Evolutionary conservation across 2,888 invertebrate genomes (phyloP).

Genomic region (Volucella inflata): DNA sequence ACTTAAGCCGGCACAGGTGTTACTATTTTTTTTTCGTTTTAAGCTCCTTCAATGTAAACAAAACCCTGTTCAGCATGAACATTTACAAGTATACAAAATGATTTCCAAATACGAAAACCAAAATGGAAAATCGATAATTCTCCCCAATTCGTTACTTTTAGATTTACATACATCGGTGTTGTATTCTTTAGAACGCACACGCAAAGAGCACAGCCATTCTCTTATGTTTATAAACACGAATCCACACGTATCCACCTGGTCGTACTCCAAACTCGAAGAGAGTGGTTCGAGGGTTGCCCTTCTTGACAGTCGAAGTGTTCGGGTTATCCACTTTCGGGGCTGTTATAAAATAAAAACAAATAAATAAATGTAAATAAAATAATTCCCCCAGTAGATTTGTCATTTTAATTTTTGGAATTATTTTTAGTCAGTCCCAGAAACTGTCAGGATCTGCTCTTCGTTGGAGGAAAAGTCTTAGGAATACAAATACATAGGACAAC

Average conservation of each 20-base stretch:
- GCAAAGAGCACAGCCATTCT: constrained; percentile 71
- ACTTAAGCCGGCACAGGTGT: constrained; percentile 1
- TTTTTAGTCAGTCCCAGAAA: constrained; percentile 39
- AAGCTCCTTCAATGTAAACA: constrained; percentile 50
- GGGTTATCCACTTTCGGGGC: constrained; percentile 58
- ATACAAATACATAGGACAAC: constrained; percentile 53
- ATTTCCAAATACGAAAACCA: constrained; percentile 5
- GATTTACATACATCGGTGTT: neutral
- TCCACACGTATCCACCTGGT: constrained; percentile 65
- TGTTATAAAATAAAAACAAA: constrained; percentile 38
- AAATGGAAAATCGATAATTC: constrained; percentile 67
- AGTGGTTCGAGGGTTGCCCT: constrained; percentile 74
- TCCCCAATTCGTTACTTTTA: constrained; percentile 33
- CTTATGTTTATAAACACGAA: constrained; percentile 50
- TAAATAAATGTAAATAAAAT: constrained; percentile 60
- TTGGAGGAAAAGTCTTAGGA: constrained; percentile 6
- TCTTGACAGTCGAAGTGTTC: constrained; percentile 70
- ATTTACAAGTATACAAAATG: constrained; percentile 9
- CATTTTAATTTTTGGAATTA: neutral
- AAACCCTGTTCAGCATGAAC: constrained; percentile 45
- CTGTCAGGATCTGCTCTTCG: constrained; percentile 20
- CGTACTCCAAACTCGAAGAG: constrained; percentile 66
- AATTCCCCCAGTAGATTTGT: neutral
- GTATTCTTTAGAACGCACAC: constrained; percentile 65
- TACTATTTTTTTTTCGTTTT: neutral